These are phyloP conservation scores for Drosophila kanekoi DNA, from an alignment of 2,888 invertebrate genomes.

Conservation along the genomic window DNA sequence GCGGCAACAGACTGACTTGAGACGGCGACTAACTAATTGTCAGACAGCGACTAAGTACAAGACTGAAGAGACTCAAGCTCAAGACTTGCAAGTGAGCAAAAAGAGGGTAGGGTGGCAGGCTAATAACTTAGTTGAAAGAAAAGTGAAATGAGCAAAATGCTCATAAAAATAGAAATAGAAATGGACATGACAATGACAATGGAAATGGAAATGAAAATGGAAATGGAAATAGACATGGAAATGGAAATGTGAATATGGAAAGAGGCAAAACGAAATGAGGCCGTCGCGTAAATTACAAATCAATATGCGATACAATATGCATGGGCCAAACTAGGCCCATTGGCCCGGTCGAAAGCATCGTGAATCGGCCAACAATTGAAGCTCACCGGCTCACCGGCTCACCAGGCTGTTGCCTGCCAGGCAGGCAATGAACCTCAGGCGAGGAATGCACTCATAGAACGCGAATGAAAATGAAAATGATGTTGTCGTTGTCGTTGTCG, in stretches of 20 bases:
- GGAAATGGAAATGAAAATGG: slow-evolving; percentile 43
- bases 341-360: slow-evolving; percentile 7
- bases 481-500: slow-evolving; percentile 11
- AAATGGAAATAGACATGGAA: slow-evolving; percentile 16
- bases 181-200: slow-evolving; percentile 32
- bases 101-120: slow-evolving; percentile 29
- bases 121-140: slow-evolving; percentile 57
- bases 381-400: background rate
- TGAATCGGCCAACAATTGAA: background rate
- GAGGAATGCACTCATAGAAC: slow-evolving; percentile 26
- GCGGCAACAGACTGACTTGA: slow-evolving; percentile 2
- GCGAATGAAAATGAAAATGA: slow-evolving; percentile 44
- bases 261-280: slow-evolving; percentile 39
- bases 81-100: slow-evolving; percentile 12
- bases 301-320: slow-evolving; percentile 59
- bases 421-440: slow-evolving; percentile 32
- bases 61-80: slow-evolving; percentile 8
- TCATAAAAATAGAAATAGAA: slow-evolving; percentile 59
- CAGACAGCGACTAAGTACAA: slow-evolving; percentile 22
- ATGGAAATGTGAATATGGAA: slow-evolving; percentile 18
- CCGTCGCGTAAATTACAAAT: slow-evolving; percentile 67
- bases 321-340: slow-evolving; percentile 18
- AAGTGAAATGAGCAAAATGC: slow-evolving; percentile 45
- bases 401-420: background rate
- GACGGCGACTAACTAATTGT: slow-evolving; percentile 38